These are phyloP conservation scores for Styela clava DNA, from an alignment of 23 tunicate genomes.

Conservation along the genomic window DNA sequence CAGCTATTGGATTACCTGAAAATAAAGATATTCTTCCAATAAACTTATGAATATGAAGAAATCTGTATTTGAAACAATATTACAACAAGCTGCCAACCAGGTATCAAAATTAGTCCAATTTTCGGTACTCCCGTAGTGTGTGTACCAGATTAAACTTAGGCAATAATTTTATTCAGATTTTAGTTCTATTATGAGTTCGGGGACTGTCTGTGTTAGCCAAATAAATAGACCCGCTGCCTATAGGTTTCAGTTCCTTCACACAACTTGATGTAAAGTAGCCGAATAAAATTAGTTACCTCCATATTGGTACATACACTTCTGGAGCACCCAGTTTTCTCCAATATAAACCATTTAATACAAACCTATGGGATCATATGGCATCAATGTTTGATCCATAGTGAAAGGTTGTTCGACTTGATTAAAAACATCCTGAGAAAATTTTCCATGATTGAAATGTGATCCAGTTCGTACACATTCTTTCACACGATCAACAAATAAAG, in stretches of 20 bases:
- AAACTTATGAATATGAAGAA: not conserved
- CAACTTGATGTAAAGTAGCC: no score
- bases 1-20: slow-evolving; percentile 17
- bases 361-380: slow-evolving; percentile 63
- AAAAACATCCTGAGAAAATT: slow-evolving; percentile 53
- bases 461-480: slow-evolving; percentile 22
- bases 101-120: no score
- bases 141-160: not conserved
- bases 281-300: no score
- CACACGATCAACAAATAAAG: slow-evolving; percentile 52
- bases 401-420: slow-evolving; percentile 59
- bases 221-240: not conserved
- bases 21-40: not conserved
- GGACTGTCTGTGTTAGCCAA: not conserved
- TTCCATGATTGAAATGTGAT: slow-evolving; percentile 28
- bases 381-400: slow-evolving; percentile 20
- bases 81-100: no score
- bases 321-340: not conserved
- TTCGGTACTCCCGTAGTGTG: no score
- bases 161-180: not conserved
- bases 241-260: no score
- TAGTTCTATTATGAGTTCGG: not conserved
- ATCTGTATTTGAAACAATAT: no score
- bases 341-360: not conserved
- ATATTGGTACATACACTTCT: not conserved